Evolutionary conservation across 2,797 vertebrate genomes (phyloP).

Genomic region (Atherinosoma microstoma): DNA sequence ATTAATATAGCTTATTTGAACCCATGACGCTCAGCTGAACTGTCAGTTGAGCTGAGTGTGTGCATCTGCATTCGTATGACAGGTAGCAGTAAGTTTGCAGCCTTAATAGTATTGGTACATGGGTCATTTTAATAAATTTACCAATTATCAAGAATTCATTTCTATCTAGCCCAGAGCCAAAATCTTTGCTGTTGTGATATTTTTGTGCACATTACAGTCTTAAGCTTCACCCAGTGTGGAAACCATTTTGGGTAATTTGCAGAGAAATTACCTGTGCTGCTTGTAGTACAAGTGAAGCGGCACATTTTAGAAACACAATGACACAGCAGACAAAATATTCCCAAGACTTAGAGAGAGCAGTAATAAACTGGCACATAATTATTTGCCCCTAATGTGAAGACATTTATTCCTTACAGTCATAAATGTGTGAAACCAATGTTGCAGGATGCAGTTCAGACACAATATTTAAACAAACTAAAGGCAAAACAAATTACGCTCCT

Average conservation of each 20-base stretch:
- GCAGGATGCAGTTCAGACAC: constrained; percentile 23
- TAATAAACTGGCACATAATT: constrained; percentile 36
- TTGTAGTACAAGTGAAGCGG: constrained; percentile 65
- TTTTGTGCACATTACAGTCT: constrained; percentile 67
- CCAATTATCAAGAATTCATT: constrained; percentile 79
- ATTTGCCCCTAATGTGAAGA: constrained; percentile 28
- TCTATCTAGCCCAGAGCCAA: constrained; percentile 71
- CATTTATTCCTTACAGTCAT: constrained; percentile 38
- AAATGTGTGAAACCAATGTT: constrained; percentile 29
- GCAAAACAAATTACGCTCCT: background rate
- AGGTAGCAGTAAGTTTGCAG: constrained; percentile 48
- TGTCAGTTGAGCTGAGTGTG: constrained; percentile 19
- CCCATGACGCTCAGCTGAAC: constrained; percentile 42
- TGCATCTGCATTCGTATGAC: constrained; percentile 23
- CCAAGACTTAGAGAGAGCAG: constrained; percentile 31
- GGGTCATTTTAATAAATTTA: constrained; percentile 84
- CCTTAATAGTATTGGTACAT: constrained; percentile 70
- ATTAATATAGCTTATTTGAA: constrained; percentile 71
- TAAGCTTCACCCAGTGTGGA: constrained; percentile 54
- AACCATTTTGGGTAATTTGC: constrained; percentile 77
- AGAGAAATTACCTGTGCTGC: constrained; percentile 74
- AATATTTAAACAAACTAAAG: constrained; percentile 33
- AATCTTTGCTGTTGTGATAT: constrained; percentile 58
- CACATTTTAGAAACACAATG: constrained; percentile 69
- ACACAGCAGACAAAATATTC: constrained; percentile 55